Base-by-base conservation (phyloP, 2,797 vertebrate species). In the Falco naumanni region DNA sequence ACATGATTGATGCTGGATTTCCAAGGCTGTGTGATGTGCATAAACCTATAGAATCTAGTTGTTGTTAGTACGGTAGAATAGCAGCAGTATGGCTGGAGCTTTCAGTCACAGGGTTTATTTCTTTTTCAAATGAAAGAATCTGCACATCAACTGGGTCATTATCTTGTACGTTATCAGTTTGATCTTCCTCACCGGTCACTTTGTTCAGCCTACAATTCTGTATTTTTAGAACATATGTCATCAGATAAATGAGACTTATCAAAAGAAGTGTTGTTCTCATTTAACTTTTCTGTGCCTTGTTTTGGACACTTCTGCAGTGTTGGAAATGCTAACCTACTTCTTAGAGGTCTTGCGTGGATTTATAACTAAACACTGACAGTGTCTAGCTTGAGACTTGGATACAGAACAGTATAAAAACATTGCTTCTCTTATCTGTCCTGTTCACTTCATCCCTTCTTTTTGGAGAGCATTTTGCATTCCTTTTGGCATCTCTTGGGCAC, bases 31-130 rank as follows among this genome's bases (percentile, higher is more conserved):
- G 18, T 28, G 53, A 33, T 64, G 48, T 64, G 51, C 78, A 4
- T 28, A 84, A 89, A 59, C 65, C 2, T 60, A 68, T 47, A 68
- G 51, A 81, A 77, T 85, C 43, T 74, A 69, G 34, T 69, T 87
- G 61, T 69, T 93, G 57, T 60, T 76, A 70, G 26, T 64, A 14
- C 16, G 37, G 43, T 17, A 39, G 63, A 87, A 63, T 57, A 82
- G 69, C 57, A 82, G 39, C 50, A 47, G 21, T 61, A 41, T 61
- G 68, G 78, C 70, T 77, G 53, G 57, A 80, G 69, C 48, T 77
- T 81, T 94, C 57, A 50, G 65, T 81, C 54, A 54, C 34, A 69
- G 63, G n/a, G 48, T 87, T 96, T 95, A 45, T 96, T 94, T 89
- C 51, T 90, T 93, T 93, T 91, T 63, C 75, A 83, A 25, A 77